Evolutionary conservation across 2,888 invertebrate genomes (phyloP).

Genomic region (Chymomyza procnemis): DNA sequence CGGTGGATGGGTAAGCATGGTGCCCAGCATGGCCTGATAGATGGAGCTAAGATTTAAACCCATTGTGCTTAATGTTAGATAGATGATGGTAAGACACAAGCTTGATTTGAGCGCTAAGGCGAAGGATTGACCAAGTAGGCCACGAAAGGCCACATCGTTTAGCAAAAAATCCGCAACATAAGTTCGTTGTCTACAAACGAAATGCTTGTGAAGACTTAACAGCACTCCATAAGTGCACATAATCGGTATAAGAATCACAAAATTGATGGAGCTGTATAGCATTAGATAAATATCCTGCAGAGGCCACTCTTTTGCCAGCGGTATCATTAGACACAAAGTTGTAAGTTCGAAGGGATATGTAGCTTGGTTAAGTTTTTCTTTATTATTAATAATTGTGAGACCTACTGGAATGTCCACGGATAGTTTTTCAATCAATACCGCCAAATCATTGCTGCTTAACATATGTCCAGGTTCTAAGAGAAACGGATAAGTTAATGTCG

Average conservation of each 20-base stretch:
- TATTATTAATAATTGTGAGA: constrained; percentile 2
- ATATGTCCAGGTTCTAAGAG: constrained; percentile 19
- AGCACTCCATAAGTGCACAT: constrained; percentile 44
- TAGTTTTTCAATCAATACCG: constrained; percentile 9
- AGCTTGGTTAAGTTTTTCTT: constrained; percentile 21
- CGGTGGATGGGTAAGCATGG: constrained; percentile 53
- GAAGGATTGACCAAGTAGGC: constrained; percentile 56
- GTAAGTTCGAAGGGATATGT: constrained; percentile 57
- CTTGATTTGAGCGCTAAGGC: background rate
- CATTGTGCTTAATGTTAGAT: constrained; percentile 39
- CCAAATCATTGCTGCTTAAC: constrained; percentile 22
- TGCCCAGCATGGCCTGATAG: constrained; percentile 53
- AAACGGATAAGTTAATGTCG: constrained; percentile 41
- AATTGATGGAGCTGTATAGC: constrained; percentile 26
- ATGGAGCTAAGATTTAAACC: constrained; percentile 51
- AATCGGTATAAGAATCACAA: constrained; percentile 34
- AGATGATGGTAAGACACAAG: constrained; percentile 30
- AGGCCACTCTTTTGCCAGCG: constrained; percentile 40
- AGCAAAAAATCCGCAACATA: constrained; percentile 42
- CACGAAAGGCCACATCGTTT: constrained; percentile 54
- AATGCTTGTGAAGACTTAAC: constrained; percentile 25
- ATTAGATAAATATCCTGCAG: constrained; percentile 45
- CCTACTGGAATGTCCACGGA: constrained; percentile 44
- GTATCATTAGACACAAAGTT: constrained; percentile 58
- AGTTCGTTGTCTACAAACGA: background rate